A percentile compares a stretch with the other conserved stretches of the same genome.
These are phyloP conservation scores for Trimorus sp. DNA, from an alignment of 2,888 invertebrate species.

Conservation along the genomic window DNA sequence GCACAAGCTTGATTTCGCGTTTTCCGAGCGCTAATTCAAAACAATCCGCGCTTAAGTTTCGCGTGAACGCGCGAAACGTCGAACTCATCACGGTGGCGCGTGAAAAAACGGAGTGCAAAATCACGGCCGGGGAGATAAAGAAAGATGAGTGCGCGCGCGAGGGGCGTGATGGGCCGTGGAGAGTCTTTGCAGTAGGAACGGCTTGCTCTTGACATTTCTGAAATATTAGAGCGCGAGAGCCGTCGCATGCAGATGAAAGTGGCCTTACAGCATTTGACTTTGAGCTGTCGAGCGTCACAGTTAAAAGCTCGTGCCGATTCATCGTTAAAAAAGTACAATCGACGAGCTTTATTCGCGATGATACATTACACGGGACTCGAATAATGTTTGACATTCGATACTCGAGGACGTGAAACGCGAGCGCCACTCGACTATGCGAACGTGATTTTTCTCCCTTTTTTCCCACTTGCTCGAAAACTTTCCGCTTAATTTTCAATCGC, in stretches of 20 bases:
- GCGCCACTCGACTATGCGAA: too few species aligned
- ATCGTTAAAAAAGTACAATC: conserved; percentile 49
- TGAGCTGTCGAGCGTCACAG: conserved; percentile 46
- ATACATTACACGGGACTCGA: conserved; percentile 43
- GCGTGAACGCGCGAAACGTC: too few species aligned
- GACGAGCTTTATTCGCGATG: conserved; percentile 42
- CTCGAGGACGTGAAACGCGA: conserved; percentile 23
- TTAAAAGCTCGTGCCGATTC: conserved; percentile 53
- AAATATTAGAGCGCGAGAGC: conserved; percentile 76
- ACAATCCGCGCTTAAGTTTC: too few species aligned
- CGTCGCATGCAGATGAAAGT: conserved; percentile 74
- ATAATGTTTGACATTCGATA: conserved; percentile 53
- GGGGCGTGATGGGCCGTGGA: conserved; percentile 67
- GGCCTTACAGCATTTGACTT: conserved; percentile 58
- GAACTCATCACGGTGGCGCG: too few species aligned
- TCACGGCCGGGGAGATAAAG: conserved; percentile 5
- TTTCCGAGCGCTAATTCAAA: too few species aligned
- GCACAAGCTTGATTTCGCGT: too few species aligned
- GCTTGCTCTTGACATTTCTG: conserved; percentile 75
- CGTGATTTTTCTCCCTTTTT: too few species aligned
- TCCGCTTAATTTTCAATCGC: too few species aligned
- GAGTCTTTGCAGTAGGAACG: conserved; percentile 68
- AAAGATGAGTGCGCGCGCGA: conserved; percentile 6
- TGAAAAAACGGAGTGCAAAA: too few species aligned
- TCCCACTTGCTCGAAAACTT: too few species aligned